Evolutionary conservation across 1,140 invertebrate genomes (phyloP), one percentile per base, ranked within the genome.

Genomic region (Adoxophyes honmai): DNA sequence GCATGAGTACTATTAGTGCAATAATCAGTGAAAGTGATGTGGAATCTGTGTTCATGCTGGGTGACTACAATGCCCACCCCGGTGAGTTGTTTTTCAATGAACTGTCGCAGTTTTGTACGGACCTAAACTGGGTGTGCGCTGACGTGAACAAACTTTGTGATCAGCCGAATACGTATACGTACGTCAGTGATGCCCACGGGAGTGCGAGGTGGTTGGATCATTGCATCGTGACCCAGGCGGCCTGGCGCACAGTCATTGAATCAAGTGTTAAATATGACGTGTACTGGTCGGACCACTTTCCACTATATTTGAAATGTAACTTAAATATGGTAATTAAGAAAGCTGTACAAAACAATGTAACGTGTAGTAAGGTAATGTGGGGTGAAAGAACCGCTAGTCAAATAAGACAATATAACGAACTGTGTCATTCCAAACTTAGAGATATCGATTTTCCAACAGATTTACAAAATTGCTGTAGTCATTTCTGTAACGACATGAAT

Each of bases 131-230:
- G n/a, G n/a, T n/a, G n/a, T n/a, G n/a, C n/a, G n/a, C n/a, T n/a
- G n/a, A n/a, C n/a, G n/a, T n/a, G n/a, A n/a, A n/a, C n/a, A n/a
- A n/a, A n/a, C n/a, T n/a, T n/a, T n/a, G n/a, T n/a, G n/a, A n/a
- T n/a, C n/a, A n/a, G n/a, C n/a, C n/a, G n/a, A n/a, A n/a, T n/a
- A n/a, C n/a, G n/a, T n/a, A n/a, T n/a, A n/a, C n/a, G n/a, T n/a
- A n/a, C n/a, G n/a, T n/a, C n/a, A n/a, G n/a, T n/a, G n/a, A n/a
- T n/a, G n/a, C n/a, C n/a, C n/a, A n/a, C n/a, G n/a, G n/a, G n/a
- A n/a, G n/a, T 18, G 34, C 18, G 11, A 51, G 53, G 5, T 61
- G 59, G 59, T 18, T 61, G 2, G 59, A 61, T 35, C 59, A 62
- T 33, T 62, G 60, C 54, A 37, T 62, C 0, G 37, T 57, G 0